phyloP scores from a whole-genome alignment of 2,888 invertebrate species.

The Mimachlamys varia region DNA sequence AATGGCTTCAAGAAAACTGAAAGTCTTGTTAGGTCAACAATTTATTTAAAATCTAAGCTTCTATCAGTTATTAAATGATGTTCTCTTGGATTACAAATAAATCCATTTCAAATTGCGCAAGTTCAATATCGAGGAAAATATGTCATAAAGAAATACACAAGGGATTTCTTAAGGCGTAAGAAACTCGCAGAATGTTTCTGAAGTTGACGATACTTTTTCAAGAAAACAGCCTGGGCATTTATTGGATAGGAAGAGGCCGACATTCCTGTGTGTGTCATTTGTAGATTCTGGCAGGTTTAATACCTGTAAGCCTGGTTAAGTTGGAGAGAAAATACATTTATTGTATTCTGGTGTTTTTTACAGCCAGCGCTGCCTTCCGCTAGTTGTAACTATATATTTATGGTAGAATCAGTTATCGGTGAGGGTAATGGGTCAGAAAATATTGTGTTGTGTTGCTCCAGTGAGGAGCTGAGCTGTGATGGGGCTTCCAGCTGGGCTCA shows the following conservation, averaged over 20 bases:
- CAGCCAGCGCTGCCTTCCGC: background rate
- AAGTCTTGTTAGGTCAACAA: background rate
- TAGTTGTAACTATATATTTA: conserved; percentile 34
- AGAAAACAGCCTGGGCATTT: background rate
- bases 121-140: background rate
- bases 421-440: conserved; percentile 55
- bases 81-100: background rate
- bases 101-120: background rate
- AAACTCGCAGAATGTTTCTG: background rate
- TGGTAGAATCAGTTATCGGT: conserved; percentile 49
- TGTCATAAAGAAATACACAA: background rate
- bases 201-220: background rate
- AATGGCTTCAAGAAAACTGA: background rate
- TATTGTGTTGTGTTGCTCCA: conserved; percentile 50
- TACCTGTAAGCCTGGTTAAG: conserved; percentile 26
- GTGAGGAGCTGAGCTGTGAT: conserved; percentile 46
- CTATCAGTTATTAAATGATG: background rate
- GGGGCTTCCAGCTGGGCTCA: conserved; percentile 37
- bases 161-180: background rate
- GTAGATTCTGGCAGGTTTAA: conserved; percentile 29
- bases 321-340: conserved; percentile 34
- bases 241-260: conserved; percentile 14
- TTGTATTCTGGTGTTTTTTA: conserved; percentile 34
- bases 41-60: background rate
- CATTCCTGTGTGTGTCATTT: conserved; percentile 27